Evolutionary conservation across 1,140 invertebrate species (phyloP).

Genomic region (Drosophila nigrodunni): DNA sequence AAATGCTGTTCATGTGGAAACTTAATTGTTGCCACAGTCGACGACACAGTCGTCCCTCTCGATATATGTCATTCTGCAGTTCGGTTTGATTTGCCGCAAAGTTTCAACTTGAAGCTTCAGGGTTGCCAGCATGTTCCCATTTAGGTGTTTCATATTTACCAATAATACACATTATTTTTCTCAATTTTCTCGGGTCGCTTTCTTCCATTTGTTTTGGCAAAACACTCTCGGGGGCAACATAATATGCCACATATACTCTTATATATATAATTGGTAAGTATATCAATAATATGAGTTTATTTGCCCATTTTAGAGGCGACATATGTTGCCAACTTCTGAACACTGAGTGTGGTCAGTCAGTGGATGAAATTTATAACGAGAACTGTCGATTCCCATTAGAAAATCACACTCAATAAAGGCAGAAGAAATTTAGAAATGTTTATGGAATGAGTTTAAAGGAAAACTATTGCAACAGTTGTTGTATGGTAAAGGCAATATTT

Average conservation of each 20-base stretch:
- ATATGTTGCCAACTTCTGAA: conserved; percentile 34
- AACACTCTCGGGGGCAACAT: conserved; percentile 19
- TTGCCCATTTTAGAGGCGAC: conserved; percentile 38
- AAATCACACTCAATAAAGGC: conserved; percentile 14
- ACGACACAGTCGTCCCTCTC: conserved; percentile 23
- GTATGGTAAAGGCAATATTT: no score
- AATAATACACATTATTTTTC: conserved; percentile 35
- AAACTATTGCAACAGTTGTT: not conserved
- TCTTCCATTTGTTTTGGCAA: conserved; percentile 29
- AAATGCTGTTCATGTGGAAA: conserved; percentile 82
- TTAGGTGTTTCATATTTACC: conserved; percentile 50
- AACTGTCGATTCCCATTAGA: conserved; percentile 5
- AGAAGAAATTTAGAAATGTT: conserved; percentile 24
- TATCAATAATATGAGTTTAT: conserved; percentile 49
- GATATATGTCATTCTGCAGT: conserved; percentile 56
- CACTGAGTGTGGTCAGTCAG: conserved; percentile 22
- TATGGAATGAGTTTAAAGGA: not conserved
- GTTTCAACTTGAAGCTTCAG: conserved; percentile 6
- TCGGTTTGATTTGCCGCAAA: conserved; percentile 53
- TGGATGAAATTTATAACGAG: conserved; percentile 30
- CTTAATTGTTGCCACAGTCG: conserved; percentile 79
- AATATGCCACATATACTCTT: conserved; percentile 25
- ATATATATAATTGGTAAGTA: conserved; percentile 15
- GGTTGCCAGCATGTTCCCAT: conserved; percentile 35
- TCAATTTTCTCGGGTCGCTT: conserved; percentile 3